phyloP scores from a whole-genome alignment of 2,888 invertebrate species.

The Diplolepis rosae region DNA sequence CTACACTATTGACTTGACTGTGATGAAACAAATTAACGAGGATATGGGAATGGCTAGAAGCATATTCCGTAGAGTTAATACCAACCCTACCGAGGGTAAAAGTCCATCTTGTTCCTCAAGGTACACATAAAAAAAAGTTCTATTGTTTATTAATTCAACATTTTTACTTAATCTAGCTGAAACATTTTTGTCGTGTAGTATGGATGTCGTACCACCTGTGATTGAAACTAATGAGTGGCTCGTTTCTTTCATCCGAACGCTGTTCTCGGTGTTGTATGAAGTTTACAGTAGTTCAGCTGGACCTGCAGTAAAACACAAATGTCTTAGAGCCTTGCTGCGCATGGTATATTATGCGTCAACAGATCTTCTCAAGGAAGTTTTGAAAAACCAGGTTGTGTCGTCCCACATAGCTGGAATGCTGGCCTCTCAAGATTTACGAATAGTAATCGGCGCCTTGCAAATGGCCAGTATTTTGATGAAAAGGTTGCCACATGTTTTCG shows the following conservation, averaged over 20 bases:
- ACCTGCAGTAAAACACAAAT: conserved; percentile 97
- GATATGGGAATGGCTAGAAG: conserved; percentile 96
- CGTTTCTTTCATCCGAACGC: conserved; percentile 80
- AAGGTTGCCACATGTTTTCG: conserved; percentile 95
- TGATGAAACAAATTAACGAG: conserved; percentile 99
- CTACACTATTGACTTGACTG: conserved; percentile 96
- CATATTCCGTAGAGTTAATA: conserved; percentile 87
- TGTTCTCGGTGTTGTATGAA: conserved; percentile 97
- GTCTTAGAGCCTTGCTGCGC: conserved; percentile 93
- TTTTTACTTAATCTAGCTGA: conserved; percentile 24
- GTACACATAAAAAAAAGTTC: conserved; percentile 42
- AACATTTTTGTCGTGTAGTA: conserved; percentile 57
- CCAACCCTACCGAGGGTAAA: conserved; percentile 76
- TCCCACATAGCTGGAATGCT: conserved; percentile 99
- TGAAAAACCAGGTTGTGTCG: conserved; percentile 87
- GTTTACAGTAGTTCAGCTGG: conserved; percentile 99
- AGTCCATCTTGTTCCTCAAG: conserved; percentile 69
- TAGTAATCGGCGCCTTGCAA: conserved; percentile 97
- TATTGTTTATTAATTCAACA: background rate
- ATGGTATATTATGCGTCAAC: conserved; percentile 97
- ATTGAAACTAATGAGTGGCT: conserved; percentile 72
- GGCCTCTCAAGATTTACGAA: conserved; percentile 96
- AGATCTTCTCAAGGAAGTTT: conserved; percentile 83
- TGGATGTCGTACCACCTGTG: conserved; percentile 71
- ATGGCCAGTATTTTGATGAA: conserved; percentile 98